These are phyloP conservation scores for Hoplodrina blanda DNA, from an alignment of 2,888 invertebrate species.

Conservation along the genomic window DNA sequence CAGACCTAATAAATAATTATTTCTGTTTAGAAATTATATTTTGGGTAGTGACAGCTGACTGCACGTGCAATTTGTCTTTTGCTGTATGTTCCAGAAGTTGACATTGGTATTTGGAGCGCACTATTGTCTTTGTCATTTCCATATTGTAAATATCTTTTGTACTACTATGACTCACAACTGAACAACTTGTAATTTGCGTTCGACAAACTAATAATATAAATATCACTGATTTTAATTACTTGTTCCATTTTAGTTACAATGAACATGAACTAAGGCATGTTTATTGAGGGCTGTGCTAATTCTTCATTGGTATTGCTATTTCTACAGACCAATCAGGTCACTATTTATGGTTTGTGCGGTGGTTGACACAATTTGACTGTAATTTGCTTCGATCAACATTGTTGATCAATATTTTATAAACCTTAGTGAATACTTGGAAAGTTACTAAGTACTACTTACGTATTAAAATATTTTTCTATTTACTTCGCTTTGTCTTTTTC, in stretches of 20 bases:
- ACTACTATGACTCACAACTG: conserved; percentile 59
- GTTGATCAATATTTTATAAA: no score
- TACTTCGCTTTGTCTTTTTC: conserved; percentile 23
- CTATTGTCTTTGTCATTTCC: conserved; percentile 69
- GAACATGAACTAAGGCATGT: conserved; percentile 51
- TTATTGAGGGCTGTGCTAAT: conserved; percentile 50
- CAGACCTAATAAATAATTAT: conserved; percentile 56
- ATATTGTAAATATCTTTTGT: conserved; percentile 65
- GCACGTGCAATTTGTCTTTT: conserved; percentile 76
- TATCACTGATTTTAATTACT: conserved; percentile 61
- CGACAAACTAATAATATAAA: conserved; percentile 52
- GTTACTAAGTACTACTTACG: background rate
- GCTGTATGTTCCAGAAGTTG: conserved; percentile 62
- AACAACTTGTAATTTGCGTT: conserved; percentile 52
- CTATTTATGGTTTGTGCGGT: conserved; percentile 27
- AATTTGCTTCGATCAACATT: conserved; percentile 8
- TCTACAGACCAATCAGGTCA: conserved; percentile 34
- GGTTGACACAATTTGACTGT: background rate
- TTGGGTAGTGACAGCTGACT: conserved; percentile 59
- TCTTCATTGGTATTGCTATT: conserved; percentile 47
- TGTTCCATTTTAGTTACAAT: conserved; percentile 53
- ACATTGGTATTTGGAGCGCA: conserved; percentile 68
- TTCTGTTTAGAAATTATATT: conserved; percentile 58
- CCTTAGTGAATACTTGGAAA: background rate
- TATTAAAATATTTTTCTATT: conserved; percentile 19